These are phyloP conservation scores for Argyrosomus regius DNA, from an alignment of 2,797 vertebrate genomes.

Conservation along the genomic window DNA sequence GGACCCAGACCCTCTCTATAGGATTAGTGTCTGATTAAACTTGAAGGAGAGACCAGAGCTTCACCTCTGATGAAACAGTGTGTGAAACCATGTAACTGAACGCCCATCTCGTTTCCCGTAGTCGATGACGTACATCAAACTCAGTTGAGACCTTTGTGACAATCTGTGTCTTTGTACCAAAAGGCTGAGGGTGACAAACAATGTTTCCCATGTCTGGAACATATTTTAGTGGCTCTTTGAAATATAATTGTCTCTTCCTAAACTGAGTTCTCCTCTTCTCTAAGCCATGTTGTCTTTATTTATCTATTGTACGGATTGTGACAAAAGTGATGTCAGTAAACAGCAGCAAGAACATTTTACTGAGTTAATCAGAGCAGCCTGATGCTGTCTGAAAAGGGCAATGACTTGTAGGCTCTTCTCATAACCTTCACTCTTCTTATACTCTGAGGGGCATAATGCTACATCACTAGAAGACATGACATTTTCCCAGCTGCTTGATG, in stretches of 20 bases:
- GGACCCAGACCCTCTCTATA: constrained; percentile 13
- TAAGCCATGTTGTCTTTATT: neutral
- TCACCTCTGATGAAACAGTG: constrained; percentile 70
- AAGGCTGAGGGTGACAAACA: neutral
- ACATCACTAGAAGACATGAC: constrained; percentile 59
- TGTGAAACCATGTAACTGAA: constrained; percentile 55
- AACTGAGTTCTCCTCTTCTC: neutral
- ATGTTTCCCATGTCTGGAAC: neutral
- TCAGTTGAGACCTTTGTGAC: constrained; percentile 21
- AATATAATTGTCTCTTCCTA: too few species aligned
- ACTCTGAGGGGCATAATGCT: constrained; percentile 34
- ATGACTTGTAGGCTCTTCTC: constrained; percentile 47
- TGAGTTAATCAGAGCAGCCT: constrained; percentile 26
- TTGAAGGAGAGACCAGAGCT: constrained; percentile 18
- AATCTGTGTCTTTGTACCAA: constrained; percentile 4
- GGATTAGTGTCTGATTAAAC: constrained; percentile 43
- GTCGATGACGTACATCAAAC: constrained; percentile 16
- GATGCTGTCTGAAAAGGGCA: constrained; percentile 56
- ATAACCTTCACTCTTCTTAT: constrained; percentile 53
- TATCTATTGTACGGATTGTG: constrained; percentile 6
- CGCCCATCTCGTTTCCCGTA: constrained; percentile 13
- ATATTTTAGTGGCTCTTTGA: neutral
- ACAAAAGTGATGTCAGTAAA: constrained; percentile 12
- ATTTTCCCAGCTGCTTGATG: constrained; percentile 61
- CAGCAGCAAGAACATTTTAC: neutral